phyloP scores from a whole-genome alignment of 2,797 vertebrate species.

The Macrochelys suwanniensis region DNA sequence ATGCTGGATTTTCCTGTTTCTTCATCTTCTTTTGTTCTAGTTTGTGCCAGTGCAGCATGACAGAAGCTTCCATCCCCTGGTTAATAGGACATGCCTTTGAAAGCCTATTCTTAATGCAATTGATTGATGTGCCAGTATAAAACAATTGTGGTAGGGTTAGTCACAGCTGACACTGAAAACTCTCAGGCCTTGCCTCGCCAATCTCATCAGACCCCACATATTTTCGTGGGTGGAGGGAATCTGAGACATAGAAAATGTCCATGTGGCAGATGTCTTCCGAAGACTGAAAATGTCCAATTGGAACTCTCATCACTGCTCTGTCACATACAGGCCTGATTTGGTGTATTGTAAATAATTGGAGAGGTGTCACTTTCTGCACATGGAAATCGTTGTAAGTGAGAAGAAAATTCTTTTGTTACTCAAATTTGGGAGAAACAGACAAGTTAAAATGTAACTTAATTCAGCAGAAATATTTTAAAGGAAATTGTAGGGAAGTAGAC shows the following conservation, averaged over 20 bases:
- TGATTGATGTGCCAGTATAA: not conserved
- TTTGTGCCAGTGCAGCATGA: not conserved
- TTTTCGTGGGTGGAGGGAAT: not conserved
- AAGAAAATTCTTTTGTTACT: constrained; percentile 39
- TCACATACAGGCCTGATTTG: not conserved
- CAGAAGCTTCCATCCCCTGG: not conserved
- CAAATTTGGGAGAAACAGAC: constrained; percentile 30
- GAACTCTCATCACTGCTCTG: not conserved
- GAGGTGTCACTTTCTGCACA: constrained; percentile 20
- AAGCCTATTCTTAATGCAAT: not conserved
- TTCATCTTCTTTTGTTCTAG: rapidly evolving
- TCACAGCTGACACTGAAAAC: not conserved
- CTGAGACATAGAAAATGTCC: not conserved
- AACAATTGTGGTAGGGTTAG: rapidly evolving
- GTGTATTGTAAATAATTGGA: not conserved
- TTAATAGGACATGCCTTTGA: not conserved
- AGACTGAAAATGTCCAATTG: not conserved
- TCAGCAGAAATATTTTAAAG: constrained; percentile 39
- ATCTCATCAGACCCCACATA: not conserved
- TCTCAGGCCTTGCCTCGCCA: no score
- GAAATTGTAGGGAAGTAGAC: constrained; percentile 47
- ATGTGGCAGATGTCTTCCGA: not conserved
- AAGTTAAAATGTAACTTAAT: constrained; percentile 48
- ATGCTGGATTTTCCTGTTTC: not conserved
- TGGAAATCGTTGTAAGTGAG: not conserved